Conservation (phyloP, 2,888 invertebrate genomes). For the Dinocampus coccinellae region DNA sequence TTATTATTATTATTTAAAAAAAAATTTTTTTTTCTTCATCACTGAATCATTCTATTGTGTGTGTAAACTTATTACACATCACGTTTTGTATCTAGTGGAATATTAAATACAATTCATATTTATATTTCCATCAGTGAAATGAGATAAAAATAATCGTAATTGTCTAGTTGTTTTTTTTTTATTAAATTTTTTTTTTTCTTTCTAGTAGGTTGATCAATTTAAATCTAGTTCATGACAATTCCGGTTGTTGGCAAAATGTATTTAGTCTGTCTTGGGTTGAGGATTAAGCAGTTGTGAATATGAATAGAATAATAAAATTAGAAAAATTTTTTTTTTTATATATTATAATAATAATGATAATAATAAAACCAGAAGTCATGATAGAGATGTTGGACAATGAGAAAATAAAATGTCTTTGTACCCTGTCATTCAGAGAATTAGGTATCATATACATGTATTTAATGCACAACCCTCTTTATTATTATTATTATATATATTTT, state of each 20-base stretch:
- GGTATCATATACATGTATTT: background rate
- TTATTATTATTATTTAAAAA: too few relatives aligned
- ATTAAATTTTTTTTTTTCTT: background rate
- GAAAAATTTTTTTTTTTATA: too few relatives aligned
- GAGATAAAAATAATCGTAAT: background rate
- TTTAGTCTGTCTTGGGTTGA: constrained; percentile 19
- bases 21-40: background rate
- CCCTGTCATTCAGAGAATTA: background rate
- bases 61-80: background rate
- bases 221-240: constrained; percentile 12
- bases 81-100: background rate
- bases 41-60: constrained; percentile 10
- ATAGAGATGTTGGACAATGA: constrained; percentile 36
- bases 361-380: constrained; percentile 4
- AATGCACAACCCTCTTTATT: background rate
- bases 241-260: background rate
- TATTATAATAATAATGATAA: background rate
- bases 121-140: too few relatives aligned
- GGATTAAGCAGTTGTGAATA: background rate
- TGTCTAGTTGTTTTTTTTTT: background rate
- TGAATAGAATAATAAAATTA: constrained; percentile 5
- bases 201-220: background rate
- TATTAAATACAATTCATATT: background rate
- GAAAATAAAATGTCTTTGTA: constrained; percentile 5
- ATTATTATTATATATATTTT: background rate